Evolutionary conservation across 1,140 invertebrate species (phyloP).

Genomic region (Leptoteleia sp.): DNA sequence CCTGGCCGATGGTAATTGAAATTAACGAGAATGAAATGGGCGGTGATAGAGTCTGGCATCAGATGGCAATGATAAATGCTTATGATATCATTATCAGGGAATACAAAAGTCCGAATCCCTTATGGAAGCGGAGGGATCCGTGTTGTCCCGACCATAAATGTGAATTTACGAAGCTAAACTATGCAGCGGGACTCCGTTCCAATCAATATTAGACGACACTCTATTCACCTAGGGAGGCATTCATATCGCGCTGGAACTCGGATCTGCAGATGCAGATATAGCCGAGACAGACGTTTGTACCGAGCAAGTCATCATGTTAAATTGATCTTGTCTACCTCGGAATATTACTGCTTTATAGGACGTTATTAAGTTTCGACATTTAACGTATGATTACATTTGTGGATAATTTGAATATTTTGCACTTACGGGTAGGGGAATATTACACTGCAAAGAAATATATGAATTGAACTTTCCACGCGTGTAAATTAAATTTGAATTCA

Average conservation of each 20-base stretch:
- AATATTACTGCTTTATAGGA: slow-evolving; percentile 26
- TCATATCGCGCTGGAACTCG: slow-evolving; percentile 59
- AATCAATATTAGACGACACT: slow-evolving; percentile 68
- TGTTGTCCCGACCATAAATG: slow-evolving; percentile 44
- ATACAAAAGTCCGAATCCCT: slow-evolving; percentile 49
- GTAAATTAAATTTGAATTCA: too few relatives aligned
- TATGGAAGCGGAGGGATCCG: slow-evolving; percentile 56
- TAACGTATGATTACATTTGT: slow-evolving; percentile 4
- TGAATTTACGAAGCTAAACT: slow-evolving; percentile 54
- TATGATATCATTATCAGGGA: slow-evolving; percentile 61
- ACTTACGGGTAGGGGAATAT: neutral
- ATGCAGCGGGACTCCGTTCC: slow-evolving; percentile 59
- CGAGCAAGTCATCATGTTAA: slow-evolving; percentile 40
- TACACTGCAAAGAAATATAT: too few relatives aligned
- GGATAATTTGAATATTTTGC: slow-evolving; percentile 9
- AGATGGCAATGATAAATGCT: slow-evolving; percentile 67
- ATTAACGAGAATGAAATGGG: slow-evolving; percentile 24
- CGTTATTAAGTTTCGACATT: slow-evolving; percentile 27
- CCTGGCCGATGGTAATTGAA: slow-evolving; percentile 1
- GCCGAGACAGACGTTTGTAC: slow-evolving; percentile 22
- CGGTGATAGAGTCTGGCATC: slow-evolving; percentile 43
- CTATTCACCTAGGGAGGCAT: slow-evolving; percentile 62
- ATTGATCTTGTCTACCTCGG: slow-evolving; percentile 31
- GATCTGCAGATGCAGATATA: slow-evolving; percentile 47
- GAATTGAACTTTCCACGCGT: too few relatives aligned